A percentile compares a stretch with the other conserved stretches of the same genome.
Conservation (phyloP, 2,113 vertebrate species). For the Pygoscelis adeliae region DNA sequence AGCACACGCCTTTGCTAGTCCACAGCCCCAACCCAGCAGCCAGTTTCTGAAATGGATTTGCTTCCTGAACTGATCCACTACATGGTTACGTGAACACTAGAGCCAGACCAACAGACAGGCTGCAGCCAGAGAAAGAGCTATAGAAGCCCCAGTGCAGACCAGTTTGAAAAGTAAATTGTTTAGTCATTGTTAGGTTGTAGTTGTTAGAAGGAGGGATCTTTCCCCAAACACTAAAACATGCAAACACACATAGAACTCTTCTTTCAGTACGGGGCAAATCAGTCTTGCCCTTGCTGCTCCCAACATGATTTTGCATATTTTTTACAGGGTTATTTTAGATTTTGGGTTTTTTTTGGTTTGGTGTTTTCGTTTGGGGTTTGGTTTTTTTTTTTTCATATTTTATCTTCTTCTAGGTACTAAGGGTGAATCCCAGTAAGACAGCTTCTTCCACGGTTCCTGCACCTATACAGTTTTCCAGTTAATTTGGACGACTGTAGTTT, state of each 20-base stretch:
- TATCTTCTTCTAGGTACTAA: background rate
- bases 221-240: background rate
- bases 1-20: rapidly evolving
- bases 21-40: background rate
- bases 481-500: background rate
- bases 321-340: background rate
- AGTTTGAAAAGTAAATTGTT: background rate
- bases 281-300: background rate
- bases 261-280: background rate
- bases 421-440: background rate
- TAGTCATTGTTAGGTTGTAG: too few species aligned
- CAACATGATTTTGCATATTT: background rate
- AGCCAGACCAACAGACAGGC: background rate
- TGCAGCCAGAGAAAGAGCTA: background rate
- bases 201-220: background rate
- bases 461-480: background rate
- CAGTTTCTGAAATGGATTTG: rapidly evolving
- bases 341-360: background rate
- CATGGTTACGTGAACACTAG: rapidly evolving
- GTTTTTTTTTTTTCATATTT: background rate
- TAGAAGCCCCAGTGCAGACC: background rate
- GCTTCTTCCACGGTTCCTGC: background rate
- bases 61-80: background rate
- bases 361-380: too few species aligned
- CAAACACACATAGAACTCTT: background rate